phyloP scores from a whole-genome alignment of 2,888 invertebrate genomes.

The Scaptodrosophila latifasciaeformis region DNA sequence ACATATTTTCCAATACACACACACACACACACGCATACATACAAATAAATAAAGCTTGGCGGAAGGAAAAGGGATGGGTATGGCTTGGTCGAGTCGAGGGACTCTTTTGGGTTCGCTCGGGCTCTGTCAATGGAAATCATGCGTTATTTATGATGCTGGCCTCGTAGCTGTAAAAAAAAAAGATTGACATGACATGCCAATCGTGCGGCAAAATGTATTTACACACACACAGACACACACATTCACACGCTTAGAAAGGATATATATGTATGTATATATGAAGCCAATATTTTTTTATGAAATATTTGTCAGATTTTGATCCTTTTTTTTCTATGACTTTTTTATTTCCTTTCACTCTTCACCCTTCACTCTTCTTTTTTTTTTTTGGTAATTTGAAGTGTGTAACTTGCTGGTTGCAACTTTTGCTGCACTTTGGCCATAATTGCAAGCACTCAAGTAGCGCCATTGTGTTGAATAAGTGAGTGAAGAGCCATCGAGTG shows the following conservation, averaged over 20 bases:
- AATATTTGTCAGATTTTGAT: slow-evolving; percentile 28
- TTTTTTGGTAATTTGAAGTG: too few species aligned
- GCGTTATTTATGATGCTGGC: slow-evolving; percentile 41
- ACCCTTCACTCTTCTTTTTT: too few species aligned
- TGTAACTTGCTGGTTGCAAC: too few species aligned
- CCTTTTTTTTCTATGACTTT: slow-evolving; percentile 2
- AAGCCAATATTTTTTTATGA: not conserved
- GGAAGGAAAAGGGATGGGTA: not conserved
- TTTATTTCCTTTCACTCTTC: slow-evolving; percentile 19
- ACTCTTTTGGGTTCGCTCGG: slow-evolving; percentile 1
- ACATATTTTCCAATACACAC: slow-evolving; percentile 9
- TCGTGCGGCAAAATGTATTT: slow-evolving; percentile 27
- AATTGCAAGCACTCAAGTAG: slow-evolving; percentile 65
- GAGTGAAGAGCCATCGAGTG: slow-evolving; percentile 8
- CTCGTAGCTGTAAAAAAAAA: slow-evolving; percentile 33
- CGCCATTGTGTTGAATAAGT: slow-evolving; percentile 45
- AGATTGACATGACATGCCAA: slow-evolving; percentile 49
- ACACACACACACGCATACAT: slow-evolving; percentile 23
- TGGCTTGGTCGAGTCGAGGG: too few species aligned
- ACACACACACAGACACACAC: not conserved
- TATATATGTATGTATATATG: slow-evolving; percentile 25
- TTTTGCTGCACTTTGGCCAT: slow-evolving; percentile 15
- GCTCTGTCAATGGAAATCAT: slow-evolving; percentile 34
- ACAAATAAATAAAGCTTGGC: slow-evolving; percentile 25
- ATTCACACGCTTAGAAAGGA: not conserved